These are phyloP conservation scores for Caenorhabditis becei DNA, from an alignment of 2,888 invertebrate species.

Conservation along the genomic window DNA sequence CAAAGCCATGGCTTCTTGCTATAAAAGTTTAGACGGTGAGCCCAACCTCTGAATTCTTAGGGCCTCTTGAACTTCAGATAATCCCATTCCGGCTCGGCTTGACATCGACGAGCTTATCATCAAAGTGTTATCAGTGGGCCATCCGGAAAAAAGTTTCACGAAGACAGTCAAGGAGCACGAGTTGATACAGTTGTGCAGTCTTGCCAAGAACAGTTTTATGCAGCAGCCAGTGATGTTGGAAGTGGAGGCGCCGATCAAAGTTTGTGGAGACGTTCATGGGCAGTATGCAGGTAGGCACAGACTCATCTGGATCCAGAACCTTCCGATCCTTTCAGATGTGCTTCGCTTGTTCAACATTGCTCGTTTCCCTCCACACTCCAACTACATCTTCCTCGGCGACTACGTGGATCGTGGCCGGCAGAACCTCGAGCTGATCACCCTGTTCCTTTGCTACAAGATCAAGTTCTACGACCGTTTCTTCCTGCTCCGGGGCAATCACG, in stretches of 20 bases:
- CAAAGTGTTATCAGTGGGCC: constrained; percentile 69
- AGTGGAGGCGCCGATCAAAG: constrained; percentile 72
- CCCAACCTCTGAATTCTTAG: neutral
- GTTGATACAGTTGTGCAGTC: constrained; percentile 64
- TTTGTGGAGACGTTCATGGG: constrained; percentile 78
- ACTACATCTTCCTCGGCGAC: constrained; percentile 77
- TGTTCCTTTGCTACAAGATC: constrained; percentile 73
- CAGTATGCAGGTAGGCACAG: constrained; percentile 70
- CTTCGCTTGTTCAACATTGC: constrained; percentile 71
- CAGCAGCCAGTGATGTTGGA: constrained; percentile 70
- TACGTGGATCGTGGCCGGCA: constrained; percentile 77
- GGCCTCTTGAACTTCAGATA: constrained; percentile 15
- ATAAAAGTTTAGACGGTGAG: constrained; percentile 41
- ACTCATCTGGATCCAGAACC: neutral
- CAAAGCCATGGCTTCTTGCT: constrained; percentile 38
- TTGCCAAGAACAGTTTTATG: constrained; percentile 66
- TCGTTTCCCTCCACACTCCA: constrained; percentile 72
- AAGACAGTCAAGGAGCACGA: constrained; percentile 72
- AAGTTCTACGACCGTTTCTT: constrained; percentile 70
- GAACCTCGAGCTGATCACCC: constrained; percentile 70
- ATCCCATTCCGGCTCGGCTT: constrained; percentile 12
- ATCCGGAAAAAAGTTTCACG: constrained; percentile 67
- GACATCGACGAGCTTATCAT: constrained; percentile 72
- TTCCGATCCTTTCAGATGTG: constrained; percentile 59
- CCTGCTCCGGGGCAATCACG: constrained; percentile 74